These are phyloP conservation scores for Drymonia ruficornis DNA, from an alignment of 2,888 invertebrate species.

Conservation along the genomic window DNA sequence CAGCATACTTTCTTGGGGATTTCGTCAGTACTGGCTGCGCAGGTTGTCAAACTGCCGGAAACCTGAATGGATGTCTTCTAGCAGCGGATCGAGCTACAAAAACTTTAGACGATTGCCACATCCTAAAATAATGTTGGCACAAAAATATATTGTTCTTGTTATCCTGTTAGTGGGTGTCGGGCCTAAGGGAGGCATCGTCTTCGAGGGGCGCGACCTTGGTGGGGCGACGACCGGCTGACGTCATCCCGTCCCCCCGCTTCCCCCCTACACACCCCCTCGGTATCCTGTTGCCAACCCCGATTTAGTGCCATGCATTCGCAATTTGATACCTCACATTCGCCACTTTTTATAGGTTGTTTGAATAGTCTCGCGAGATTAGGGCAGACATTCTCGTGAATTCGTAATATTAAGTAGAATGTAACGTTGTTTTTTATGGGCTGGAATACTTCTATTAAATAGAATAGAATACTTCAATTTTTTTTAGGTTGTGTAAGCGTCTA, in stretches of 20 bases:
- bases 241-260: slow-evolving; percentile 34
- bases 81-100: no score
- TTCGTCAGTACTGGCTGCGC: no score
- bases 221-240: slow-evolving; percentile 64
- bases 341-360: slow-evolving; percentile 2
- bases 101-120: no score
- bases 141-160: neutral
- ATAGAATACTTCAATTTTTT: no score
- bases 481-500: neutral
- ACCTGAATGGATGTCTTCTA: no score
- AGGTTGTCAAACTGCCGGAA: no score
- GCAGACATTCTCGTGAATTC: neutral
- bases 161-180: neutral
- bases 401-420: neutral
- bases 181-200: slow-evolving; percentile 15
- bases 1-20: no score
- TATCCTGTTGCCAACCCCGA: slow-evolving; percentile 50
- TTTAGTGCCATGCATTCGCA: slow-evolving; percentile 7
- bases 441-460: no score
- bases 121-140: no score
- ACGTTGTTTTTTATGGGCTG: no score
- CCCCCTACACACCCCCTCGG: slow-evolving; percentile 17
- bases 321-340: slow-evolving; percentile 4
- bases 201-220: slow-evolving; percentile 50
- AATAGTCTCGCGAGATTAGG: neutral